Percentiles rank a stretch among this genome's conserved stretches.
These are phyloP conservation scores for Ruditapes philippinarum DNA, from an alignment of 1,140 invertebrate genomes.

Conservation along the genomic window DNA sequence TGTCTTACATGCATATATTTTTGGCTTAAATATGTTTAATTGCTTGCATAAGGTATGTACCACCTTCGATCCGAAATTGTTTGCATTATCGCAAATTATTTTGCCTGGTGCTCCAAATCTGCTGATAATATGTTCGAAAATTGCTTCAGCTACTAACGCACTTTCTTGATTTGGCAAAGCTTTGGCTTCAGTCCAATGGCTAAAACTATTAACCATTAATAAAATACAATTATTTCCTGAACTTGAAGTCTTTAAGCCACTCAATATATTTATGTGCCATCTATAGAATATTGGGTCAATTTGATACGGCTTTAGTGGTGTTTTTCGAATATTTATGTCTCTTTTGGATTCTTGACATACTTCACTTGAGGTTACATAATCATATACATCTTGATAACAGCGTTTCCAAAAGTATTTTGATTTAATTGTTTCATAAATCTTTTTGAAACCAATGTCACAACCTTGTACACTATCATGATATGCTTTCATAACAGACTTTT, in stretches of 20 bases:
- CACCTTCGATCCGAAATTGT: neutral
- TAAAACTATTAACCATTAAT: neutral
- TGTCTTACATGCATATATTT: neutral
- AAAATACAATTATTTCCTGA: neutral
- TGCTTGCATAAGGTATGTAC: neutral
- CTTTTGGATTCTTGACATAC: conserved; percentile 53
- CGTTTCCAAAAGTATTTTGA: neutral
- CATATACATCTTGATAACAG: neutral
- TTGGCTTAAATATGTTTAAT: neutral
- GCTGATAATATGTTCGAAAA: neutral
- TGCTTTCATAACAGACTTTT: neutral
- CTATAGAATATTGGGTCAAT: neutral
- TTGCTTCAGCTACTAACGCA: neutral
- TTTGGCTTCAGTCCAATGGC: neutral
- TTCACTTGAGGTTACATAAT: conserved; percentile 51
- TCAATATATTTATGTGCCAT: conserved; percentile 57
- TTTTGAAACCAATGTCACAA: neutral
- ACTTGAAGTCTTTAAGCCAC: neutral
- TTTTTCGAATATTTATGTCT: neutral
- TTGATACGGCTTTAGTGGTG: conserved; percentile 21
- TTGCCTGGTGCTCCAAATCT: neutral
- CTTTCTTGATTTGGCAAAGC: neutral
- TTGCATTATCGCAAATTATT: neutral
- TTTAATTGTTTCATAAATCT: neutral
- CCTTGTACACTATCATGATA: neutral